Percentiles rank a stretch among this genome's conserved stretches.
These are phyloP conservation scores for Nymphicus hollandicus DNA, from an alignment of 2,113 vertebrate species.

Conservation along the genomic window DNA sequence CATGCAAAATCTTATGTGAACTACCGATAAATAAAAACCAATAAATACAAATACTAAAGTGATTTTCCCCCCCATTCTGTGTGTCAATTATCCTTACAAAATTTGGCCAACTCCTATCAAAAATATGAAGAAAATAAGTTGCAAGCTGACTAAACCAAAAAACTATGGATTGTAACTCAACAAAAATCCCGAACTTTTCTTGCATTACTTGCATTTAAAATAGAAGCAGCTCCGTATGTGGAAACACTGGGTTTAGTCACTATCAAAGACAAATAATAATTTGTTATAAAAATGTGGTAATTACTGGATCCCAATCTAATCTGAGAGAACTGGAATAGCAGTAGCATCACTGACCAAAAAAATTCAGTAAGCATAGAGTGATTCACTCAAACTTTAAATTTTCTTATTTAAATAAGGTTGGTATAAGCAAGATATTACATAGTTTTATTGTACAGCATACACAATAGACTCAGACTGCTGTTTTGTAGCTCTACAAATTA, in stretches of 20 bases:
- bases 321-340: not conserved
- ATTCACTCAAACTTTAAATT: not conserved
- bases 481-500: not conserved
- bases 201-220: not conserved
- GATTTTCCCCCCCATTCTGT: not conserved
- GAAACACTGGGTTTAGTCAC: not conserved
- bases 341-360: not conserved
- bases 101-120: not conserved
- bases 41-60: not conserved
- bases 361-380: not conserved
- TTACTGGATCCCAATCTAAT: not conserved
- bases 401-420: not conserved
- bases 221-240: not conserved
- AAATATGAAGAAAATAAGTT: not conserved
- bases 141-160: not conserved
- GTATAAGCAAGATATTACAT: not conserved
- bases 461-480: not conserved
- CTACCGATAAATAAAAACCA: slow-evolving; percentile 4
- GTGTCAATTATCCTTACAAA: not conserved
- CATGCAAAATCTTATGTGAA: not conserved
- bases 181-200: not conserved
- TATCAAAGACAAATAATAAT: not conserved
- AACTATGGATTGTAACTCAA: not conserved
- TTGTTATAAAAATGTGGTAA: not conserved
- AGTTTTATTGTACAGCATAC: not conserved